Base-by-base conservation (phyloP, 2,888 invertebrate species). In the Cotesia congregata region DNA sequence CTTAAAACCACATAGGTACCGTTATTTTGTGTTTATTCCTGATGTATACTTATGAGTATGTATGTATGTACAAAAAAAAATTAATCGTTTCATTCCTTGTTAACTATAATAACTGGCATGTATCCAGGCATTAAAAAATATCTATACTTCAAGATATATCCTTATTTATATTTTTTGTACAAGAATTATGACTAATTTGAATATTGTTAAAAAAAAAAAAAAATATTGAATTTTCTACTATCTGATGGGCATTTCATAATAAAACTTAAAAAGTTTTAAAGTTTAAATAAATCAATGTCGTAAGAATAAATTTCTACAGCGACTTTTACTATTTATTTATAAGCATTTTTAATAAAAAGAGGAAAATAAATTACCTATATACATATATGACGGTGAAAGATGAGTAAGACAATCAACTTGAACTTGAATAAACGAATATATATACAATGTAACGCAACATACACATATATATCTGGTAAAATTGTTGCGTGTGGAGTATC, bases 371-470 rank as follows among this genome's bases (percentile, higher is more conserved):
- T 9, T 9, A 50, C 12, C 3, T 50, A 12, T 50, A 50, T 41
- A 9, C 9, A 41, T 50, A 1, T 50, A 50, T 39, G 38, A 61
- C 69, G 76, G 38, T 30, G 30, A 65, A 7, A 60, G 50, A 60
- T 38, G 67, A 67, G 40, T 12, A 50, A 60, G 72, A 72, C 39
- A 77, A 79, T 81, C 78, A 83, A 82, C 85, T 85, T 84, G 84
- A 84, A 84, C 83, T 83, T 84, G 83, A 80, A 82, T 80, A 74
- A 17, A 20, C 17, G 61, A 17, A 50, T 50, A 12, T 50, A 30
- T 30, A 30, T 30, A 41, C 12, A 50, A 50, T 50, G 12, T 9
- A 50, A 1, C 30, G 30, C 30, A 30, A 30, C 3, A 30, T 15
- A 68, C 38, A 15, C 9, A 41, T 20, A 72, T 76, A 72, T 74